phyloP scores from a whole-genome alignment of 2,113 vertebrate genomes.

The Heterocephalus glaber region DNA sequence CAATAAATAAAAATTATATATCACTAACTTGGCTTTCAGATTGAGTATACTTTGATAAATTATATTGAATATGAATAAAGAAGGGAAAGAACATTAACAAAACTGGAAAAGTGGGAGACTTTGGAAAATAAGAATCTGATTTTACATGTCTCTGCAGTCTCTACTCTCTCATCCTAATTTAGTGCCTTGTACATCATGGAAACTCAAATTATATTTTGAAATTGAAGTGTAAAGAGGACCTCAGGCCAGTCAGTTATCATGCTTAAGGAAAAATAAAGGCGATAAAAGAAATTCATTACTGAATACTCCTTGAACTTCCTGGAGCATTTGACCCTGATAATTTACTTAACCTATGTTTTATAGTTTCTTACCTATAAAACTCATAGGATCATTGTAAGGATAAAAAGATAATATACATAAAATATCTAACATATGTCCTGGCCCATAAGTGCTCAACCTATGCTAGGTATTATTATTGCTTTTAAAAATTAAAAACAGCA shows the following conservation, averaged over 20 bases:
- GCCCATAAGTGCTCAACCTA: not conserved
- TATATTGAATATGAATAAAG: not conserved
- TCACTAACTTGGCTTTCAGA: not conserved
- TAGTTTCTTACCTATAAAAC: constrained; percentile 8
- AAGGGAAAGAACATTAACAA: not conserved
- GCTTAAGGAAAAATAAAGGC: not conserved
- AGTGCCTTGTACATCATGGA: not conserved
- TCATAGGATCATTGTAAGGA: not conserved
- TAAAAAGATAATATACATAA: not conserved
- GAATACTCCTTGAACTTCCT: not conserved
- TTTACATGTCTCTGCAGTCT: not conserved
- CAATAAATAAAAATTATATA: not conserved
- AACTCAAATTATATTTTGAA: not conserved
- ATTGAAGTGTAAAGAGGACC: not conserved
- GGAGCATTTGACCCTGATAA: not conserved
- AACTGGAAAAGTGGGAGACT: not conserved
- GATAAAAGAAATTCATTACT: not conserved
- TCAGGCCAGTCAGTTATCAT: not conserved
- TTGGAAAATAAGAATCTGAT: not conserved
- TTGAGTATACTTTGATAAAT: not conserved
- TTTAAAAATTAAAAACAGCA: not conserved
- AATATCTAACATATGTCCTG: not conserved
- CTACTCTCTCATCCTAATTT: not conserved
- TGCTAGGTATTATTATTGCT: not conserved
- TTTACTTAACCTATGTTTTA: constrained; percentile 14